These are phyloP conservation scores for Cavia aperea DNA, from an alignment of 2,113 vertebrate species.

Conservation along the genomic window DNA sequence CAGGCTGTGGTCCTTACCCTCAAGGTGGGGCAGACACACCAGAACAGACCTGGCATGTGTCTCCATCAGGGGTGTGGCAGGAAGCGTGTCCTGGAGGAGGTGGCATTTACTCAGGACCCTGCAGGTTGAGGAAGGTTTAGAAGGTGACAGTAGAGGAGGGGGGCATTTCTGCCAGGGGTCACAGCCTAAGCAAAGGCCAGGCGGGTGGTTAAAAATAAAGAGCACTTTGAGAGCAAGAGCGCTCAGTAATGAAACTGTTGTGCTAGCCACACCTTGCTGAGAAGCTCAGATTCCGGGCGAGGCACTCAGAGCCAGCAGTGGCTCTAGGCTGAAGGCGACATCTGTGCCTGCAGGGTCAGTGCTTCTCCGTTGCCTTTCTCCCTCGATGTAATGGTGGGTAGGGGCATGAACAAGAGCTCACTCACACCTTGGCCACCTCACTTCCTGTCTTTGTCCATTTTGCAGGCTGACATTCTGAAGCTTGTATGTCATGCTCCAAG, in stretches of 20 bases:
- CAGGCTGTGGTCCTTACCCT: background rate
- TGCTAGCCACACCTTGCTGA: slow-evolving; percentile 27
- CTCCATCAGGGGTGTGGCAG: background rate
- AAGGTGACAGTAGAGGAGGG: background rate
- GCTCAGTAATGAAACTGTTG: background rate
- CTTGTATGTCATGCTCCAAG: background rate
- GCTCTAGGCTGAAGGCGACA: background rate
- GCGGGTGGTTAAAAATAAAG: slow-evolving; percentile 11
- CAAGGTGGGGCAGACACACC: background rate
- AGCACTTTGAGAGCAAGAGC: background rate
- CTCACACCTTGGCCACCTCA: background rate
- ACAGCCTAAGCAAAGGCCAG: background rate
- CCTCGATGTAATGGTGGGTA: rapidly evolving
- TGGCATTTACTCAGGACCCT: background rate
- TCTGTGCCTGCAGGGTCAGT: background rate
- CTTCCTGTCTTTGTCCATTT: background rate
- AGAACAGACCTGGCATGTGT: background rate
- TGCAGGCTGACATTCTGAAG: background rate
- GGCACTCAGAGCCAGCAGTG: background rate
- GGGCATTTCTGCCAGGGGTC: background rate
- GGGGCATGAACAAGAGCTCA: background rate
- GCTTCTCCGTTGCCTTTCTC: background rate
- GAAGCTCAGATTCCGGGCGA: background rate
- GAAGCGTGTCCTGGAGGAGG: background rate
- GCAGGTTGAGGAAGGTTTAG: background rate